phyloP scores from a whole-genome alignment of 2,113 vertebrate species.

The Rana temporaria region DNA sequence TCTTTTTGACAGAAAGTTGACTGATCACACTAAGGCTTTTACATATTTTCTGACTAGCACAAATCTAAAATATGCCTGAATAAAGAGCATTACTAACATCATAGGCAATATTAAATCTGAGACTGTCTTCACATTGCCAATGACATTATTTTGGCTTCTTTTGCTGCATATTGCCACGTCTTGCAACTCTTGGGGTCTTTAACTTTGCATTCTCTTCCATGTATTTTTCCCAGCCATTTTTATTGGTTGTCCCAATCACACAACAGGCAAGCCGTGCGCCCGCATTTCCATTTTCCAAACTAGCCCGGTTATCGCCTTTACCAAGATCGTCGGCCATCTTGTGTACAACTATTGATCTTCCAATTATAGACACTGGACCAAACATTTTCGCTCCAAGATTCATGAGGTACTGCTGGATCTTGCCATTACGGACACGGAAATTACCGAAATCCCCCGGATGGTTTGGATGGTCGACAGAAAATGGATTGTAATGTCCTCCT shows the following conservation, averaged over 20 bases:
- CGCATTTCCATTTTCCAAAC: constrained; percentile 87
- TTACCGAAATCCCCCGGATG: constrained; percentile 96
- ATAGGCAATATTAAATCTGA: too few species aligned
- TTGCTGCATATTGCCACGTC: not conserved
- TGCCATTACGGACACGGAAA: constrained; percentile 78
- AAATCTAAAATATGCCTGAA: too few species aligned
- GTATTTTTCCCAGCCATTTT: constrained; percentile 71
- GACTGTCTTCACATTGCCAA: too few species aligned
- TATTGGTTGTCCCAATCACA: constrained; percentile 76
- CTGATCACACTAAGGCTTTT: too few species aligned
- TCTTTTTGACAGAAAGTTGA: too few species aligned
- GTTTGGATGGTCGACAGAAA: constrained; percentile 74
- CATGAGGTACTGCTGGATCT: constrained; percentile 64
- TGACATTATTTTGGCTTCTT: not conserved
- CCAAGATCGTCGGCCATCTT: constrained; percentile 88
- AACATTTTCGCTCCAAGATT: constrained; percentile 75
- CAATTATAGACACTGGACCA: constrained; percentile 77
- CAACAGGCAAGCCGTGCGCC: constrained; percentile 91
- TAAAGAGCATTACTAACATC: too few species aligned
- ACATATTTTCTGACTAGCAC: too few species aligned
- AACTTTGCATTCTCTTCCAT: constrained; percentile 44
- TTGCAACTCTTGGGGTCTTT: constrained; percentile 28
- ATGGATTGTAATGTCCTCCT: constrained; percentile 88
- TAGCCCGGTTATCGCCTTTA: constrained; percentile 79
- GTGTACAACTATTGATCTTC: constrained; percentile 88